Percentiles rank a stretch among this genome's conserved stretches.
Conservation (phyloP, 2,113 vertebrate genomes). For the Rhea americana region DNA sequence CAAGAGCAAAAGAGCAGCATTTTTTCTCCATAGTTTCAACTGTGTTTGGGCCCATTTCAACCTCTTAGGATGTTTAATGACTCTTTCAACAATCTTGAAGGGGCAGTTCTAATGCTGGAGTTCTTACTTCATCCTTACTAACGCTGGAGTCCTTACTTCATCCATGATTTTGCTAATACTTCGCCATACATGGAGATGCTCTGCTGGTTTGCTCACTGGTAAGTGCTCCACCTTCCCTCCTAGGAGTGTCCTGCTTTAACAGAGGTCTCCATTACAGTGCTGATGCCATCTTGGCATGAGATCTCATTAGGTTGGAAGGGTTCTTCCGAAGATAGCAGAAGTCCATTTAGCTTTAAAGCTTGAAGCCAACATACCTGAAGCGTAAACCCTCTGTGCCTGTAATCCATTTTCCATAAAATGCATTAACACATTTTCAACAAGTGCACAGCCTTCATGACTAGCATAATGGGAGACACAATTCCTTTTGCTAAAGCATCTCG, state of each 20-base stretch:
- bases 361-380: not conserved
- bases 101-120: not conserved
- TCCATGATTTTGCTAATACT: not conserved
- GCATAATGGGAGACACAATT: rapidly evolving
- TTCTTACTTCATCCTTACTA: not conserved
- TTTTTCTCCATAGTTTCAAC: not conserved
- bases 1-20: not conserved
- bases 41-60: not conserved
- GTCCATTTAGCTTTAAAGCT: not conserved
- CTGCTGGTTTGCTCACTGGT: not conserved
- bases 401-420: not conserved
- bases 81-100: not conserved
- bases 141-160: not conserved
- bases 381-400: not conserved
- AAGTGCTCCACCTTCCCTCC: not conserved
- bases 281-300: not conserved
- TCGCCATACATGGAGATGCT: rapidly evolving
- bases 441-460: not conserved
- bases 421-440: not conserved
- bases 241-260: not conserved
- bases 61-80: not conserved
- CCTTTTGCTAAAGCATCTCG: not conserved
- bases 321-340: not conserved
- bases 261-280: not conserved
- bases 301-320: not conserved